Percentiles rank a stretch among this genome's conserved stretches.
phyloP scores from a whole-genome alignment of 2,113 vertebrate genomes.

The Psettodes erumei region DNA sequence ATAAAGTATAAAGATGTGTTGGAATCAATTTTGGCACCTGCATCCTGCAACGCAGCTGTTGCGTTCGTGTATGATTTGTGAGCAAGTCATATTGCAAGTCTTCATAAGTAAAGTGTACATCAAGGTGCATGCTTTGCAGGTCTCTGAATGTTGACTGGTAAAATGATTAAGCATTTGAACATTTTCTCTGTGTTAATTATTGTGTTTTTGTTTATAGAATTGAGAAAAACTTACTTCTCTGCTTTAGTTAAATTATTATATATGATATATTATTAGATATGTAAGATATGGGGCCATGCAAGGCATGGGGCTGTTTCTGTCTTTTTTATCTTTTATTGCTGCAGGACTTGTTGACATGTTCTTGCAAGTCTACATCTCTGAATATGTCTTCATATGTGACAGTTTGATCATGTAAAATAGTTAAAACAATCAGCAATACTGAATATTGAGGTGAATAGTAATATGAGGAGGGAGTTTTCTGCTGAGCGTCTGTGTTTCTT shows the following conservation, averaged over 20 bases:
- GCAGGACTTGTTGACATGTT: background rate
- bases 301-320: background rate
- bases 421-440: background rate
- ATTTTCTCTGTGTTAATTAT: too few relatives aligned
- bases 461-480: slow-evolving; percentile 19
- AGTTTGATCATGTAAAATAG: background rate
- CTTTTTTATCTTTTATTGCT: background rate
- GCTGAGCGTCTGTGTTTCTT: slow-evolving; percentile 20
- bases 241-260: background rate
- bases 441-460: slow-evolving; percentile 22
- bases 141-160: background rate
- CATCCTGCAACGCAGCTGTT: background rate
- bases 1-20: slow-evolving; percentile 26
- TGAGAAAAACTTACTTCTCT: background rate
- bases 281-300: background rate
- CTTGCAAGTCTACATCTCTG: background rate
- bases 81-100: background rate
- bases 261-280: background rate
- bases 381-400: background rate
- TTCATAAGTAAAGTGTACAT: background rate
- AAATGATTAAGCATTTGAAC: background rate
- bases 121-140: background rate
- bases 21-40: background rate
- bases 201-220: background rate
- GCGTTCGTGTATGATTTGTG: background rate